Base-by-base conservation (phyloP, 2,888 invertebrate genomes). In the Cerastoderma edule region DNA sequence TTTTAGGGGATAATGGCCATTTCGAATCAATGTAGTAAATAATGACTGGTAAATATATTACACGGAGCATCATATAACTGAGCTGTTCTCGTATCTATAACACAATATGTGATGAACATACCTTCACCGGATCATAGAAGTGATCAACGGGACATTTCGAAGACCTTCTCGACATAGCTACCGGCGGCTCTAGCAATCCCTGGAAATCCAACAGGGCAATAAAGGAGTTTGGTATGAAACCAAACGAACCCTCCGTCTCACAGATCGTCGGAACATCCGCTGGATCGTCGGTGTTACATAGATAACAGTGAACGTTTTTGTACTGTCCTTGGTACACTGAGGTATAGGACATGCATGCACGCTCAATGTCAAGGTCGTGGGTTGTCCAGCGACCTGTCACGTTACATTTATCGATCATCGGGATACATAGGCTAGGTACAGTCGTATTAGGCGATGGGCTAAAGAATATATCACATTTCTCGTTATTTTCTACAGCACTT, bases 271-370 rank as follows among this genome's bases (percentile, higher is more conserved):
- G 16, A 8, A 53, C 8, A 8, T 39, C 16, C n/a, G n/a, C n/a
- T n/a, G n/a, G n/a, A n/a, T n/a, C n/a, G n/a, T n/a, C n/a, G n/a
- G n/a, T 39, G 54, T 67, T 67, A 35, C 67, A 67, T 19, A 67
- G 6, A 54, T 54, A 65, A 65, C 67, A 67, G 24, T 67, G 67
- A 2, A 54, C 54, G 28, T 67, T 67, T 33, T 39, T 53, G 28
- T 54, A 67, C 0, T 0, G 8, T 6, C 24, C 10, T 13, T 33
- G 35, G 24, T 54, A 67, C 13, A 24, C 16, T n/a, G 67, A 67
- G 3, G 27, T 67, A n/a, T 67, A 67, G 22, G 67, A 67, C 35
- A 54, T 35, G n/a, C 67, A 67, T 2, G 67, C 67, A 16, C 27
- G 16, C 27, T 54, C 67, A 0, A 39, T 53, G 22, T 53, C 27